These are phyloP conservation scores for Mesocentrotus franciscanus DNA, from an alignment of 53 echinoderm and acorn worm species.

Conservation along the genomic window DNA sequence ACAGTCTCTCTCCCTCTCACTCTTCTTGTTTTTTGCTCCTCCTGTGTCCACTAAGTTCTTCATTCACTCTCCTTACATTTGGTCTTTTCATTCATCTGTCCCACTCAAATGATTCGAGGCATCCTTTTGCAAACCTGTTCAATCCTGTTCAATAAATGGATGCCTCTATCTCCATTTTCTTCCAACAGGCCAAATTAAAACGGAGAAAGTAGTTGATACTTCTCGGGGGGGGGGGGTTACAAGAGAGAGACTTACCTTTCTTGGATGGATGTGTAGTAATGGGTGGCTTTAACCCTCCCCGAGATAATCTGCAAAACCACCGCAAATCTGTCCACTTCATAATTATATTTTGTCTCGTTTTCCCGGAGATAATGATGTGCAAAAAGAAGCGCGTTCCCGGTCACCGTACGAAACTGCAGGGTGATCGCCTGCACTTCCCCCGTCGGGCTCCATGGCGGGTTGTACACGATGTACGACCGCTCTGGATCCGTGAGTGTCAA, in stretches of 20 bases:
- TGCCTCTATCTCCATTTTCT: neutral
- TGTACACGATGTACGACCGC: conserved; percentile 55
- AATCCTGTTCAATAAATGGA: neutral
- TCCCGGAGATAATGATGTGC: conserved; percentile 61
- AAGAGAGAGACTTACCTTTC: conserved; percentile 10
- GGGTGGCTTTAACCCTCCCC: conserved; percentile 34
- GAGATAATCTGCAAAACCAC: conserved; percentile 56
- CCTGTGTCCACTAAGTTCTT: neutral
- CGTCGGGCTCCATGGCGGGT: conserved; percentile 51
- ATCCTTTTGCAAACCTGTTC: neutral
- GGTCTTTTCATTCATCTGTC: neutral
- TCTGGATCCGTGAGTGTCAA: conserved; percentile 56
- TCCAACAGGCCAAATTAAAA: neutral
- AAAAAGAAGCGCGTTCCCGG: conserved; percentile 62
- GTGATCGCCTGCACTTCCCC: conserved; percentile 60
- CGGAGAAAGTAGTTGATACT: neutral
- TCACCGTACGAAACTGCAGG: conserved; percentile 61
- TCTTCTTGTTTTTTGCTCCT: neutral
- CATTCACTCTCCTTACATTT: neutral
- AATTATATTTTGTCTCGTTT: conserved; percentile 60
- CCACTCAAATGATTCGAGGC: neutral
- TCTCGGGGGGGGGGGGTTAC: no score
- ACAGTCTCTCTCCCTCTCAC: neutral
- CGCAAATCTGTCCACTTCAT: conserved; percentile 42
- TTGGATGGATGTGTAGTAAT: conserved; percentile 1